Base-by-base conservation (phyloP, 2,888 invertebrate species). In the Chrysomela aeneicollis region DNA sequence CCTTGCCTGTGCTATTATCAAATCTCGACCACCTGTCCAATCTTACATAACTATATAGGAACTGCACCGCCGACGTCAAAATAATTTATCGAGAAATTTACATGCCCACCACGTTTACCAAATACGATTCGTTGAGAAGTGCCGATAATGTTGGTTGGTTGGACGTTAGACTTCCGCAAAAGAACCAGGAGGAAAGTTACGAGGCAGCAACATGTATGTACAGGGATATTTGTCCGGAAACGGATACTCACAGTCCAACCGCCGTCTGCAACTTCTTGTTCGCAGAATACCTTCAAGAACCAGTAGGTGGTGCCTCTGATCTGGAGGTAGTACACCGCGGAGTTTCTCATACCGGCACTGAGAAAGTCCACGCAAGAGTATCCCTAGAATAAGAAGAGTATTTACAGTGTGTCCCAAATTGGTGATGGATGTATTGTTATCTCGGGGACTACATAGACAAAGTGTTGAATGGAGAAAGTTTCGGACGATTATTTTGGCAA, bases 201-300 rank as follows among this genome's bases (percentile, higher is more conserved):
- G 49, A 5, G 8, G 19, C 21, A 22, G 19, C 19, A 49, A n/a
- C n/a, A n/a, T n/a, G n/a, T n/a, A n/a, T n/a, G n/a, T n/a, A n/a
- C n/a, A n/a, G n/a, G n/a, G n/a, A n/a, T 42, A 15, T 10, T 42
- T 2, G 6, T 26, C 4, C 26, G 26, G 12, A 42, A 15, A n/a
- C 17, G 12, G n/a, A 17, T 4, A 42, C 42, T 89, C 86, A 95
- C 95, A 83, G 94, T 95, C 95, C 95, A 95, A 61, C 95, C 95
- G 63, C 95, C 95, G 76, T 95, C 95, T 35, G 93, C 90, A 12
- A 92, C 85, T 79, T 92, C 92, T 82, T 95, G 95, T 78, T 95
- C 95, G 81, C 95, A 95, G 83, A 87, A 95, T 17, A 95, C 95
- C 81, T 94, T 94, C 69, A 95, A 86, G 86, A 94, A 95, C 94